Evolutionary conservation across 2,888 invertebrate genomes (phyloP).

Genomic region (Torymus texanus): DNA sequence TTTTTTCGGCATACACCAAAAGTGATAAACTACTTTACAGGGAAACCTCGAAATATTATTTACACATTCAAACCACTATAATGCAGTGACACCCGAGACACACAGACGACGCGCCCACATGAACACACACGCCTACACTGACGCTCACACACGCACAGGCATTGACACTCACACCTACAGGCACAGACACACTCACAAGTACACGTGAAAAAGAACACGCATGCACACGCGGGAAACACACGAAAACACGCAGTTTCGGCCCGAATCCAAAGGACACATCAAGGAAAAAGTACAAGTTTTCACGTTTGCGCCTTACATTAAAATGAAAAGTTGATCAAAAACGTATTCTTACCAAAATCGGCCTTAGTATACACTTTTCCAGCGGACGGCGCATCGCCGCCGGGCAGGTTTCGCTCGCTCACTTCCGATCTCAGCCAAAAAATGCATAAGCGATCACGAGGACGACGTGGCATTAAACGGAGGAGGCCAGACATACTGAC

Average conservation of each 20-base stretch:
- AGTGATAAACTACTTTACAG: constrained; percentile 58
- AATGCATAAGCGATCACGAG: constrained; percentile 27
- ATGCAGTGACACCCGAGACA: constrained; percentile 45
- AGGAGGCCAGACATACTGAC: constrained; percentile 13
- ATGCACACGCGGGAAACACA: constrained; percentile 60
- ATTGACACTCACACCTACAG: neutral
- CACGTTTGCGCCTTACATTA: constrained; percentile 75
- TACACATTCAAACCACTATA: constrained; percentile 46
- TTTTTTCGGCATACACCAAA: constrained; percentile 71
- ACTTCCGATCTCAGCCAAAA: constrained; percentile 26
- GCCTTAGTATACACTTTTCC: constrained; percentile 74
- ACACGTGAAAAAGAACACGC: constrained; percentile 36
- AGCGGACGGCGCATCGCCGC: constrained; percentile 65
- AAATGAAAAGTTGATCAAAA: constrained; percentile 75
- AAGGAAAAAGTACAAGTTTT: constrained; percentile 75
- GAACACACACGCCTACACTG: constrained; percentile 21
- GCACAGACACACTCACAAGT: constrained; percentile 52
- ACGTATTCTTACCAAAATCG: constrained; percentile 75
- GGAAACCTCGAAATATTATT: constrained; percentile 55
- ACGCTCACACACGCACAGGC: constrained; percentile 25
- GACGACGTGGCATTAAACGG: neutral
- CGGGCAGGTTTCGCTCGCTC: constrained; percentile 57
- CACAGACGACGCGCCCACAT: constrained; percentile 43
- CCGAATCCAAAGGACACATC: constrained; percentile 74
- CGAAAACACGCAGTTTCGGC: constrained; percentile 71